Percentiles rank a stretch among this genome's conserved stretches.
These are phyloP conservation scores for Centropyge bicolor DNA, from an alignment of 2,797 vertebrate genomes.

Conservation along the genomic window DNA sequence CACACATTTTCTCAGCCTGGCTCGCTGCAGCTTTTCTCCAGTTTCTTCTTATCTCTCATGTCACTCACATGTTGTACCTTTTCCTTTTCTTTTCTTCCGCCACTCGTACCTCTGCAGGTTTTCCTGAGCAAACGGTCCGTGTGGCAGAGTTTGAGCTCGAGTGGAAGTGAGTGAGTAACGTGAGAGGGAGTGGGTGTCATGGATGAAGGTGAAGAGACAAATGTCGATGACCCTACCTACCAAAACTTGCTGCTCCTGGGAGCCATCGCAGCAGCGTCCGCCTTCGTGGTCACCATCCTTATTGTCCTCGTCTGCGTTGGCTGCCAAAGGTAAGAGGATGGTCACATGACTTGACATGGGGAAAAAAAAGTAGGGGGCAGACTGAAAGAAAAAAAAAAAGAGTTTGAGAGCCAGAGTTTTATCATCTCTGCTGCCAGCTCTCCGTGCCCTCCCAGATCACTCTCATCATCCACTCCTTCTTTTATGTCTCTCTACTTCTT, in stretches of 20 bases:
- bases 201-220: constrained; percentile 37
- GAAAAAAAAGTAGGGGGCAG: neutral
- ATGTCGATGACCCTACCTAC: constrained; percentile 53
- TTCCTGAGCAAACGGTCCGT: constrained; percentile 70
- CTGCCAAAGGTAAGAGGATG: constrained; percentile 84
- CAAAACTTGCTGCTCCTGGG: constrained; percentile 85
- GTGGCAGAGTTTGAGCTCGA: constrained; percentile 60
- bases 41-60: constrained; percentile 59
- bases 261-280: constrained; percentile 86
- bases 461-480: constrained; percentile 56
- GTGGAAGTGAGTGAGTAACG: constrained; percentile 60
- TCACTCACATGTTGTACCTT: constrained; percentile 58
- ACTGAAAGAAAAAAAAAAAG: constrained; percentile 16
- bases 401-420: constrained; percentile 38
- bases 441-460: constrained; percentile 43
- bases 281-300: constrained; percentile 87
- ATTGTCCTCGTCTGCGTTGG: constrained; percentile 87
- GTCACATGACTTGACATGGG: constrained; percentile 10
- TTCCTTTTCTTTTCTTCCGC: constrained; percentile 26
- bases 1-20: constrained; percentile 39
- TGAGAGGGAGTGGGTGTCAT: constrained; percentile 71
- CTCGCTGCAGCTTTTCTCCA: constrained; percentile 53
- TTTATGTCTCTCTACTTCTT: constrained; percentile 67
- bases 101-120: constrained; percentile 65
- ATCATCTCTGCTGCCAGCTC: constrained; percentile 43